These are phyloP conservation scores for Dynastes maya DNA, from an alignment of 2,888 invertebrate species.

Conservation along the genomic window DNA sequence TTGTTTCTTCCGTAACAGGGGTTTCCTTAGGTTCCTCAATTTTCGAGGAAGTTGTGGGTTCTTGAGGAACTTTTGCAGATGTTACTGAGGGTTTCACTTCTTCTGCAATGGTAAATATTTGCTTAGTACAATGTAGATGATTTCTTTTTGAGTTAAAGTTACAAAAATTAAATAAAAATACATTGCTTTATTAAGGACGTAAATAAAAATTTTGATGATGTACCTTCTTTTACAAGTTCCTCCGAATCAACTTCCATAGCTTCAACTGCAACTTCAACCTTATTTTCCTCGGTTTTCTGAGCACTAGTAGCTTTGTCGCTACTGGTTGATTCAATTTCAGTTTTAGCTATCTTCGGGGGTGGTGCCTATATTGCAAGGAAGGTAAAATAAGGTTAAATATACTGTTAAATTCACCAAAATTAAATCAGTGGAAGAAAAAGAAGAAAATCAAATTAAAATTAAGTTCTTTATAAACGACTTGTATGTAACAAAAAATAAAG, in stretches of 20 bases:
- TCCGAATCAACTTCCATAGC: slow-evolving; percentile 57
- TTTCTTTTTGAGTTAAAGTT: too few relatives aligned
- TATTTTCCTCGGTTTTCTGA: slow-evolving; percentile 53
- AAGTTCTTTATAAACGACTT: too few relatives aligned
- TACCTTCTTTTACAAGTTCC: slow-evolving; percentile 48
- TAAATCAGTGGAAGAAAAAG: slow-evolving; percentile 10
- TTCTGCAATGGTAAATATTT: slow-evolving; percentile 8
- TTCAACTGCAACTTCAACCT: slow-evolving; percentile 52
- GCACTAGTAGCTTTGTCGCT: slow-evolving; percentile 52
- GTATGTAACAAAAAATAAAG: too few relatives aligned
- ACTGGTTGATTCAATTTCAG: slow-evolving; percentile 60
- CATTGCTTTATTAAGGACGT: neutral
- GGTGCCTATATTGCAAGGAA: slow-evolving; percentile 62
- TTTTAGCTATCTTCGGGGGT: slow-evolving; percentile 75
- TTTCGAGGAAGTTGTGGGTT: neutral
- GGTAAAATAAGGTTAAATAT: neutral
- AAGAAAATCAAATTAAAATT: too few relatives aligned
- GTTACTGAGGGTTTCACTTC: neutral
- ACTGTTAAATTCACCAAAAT: neutral
- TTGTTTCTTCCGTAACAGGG: neutral
- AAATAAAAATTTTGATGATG: too few relatives aligned
- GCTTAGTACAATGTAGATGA: neutral
- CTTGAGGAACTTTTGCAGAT: neutral
- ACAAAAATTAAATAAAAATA: too few relatives aligned
- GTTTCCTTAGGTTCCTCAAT: neutral